phyloP scores from a whole-genome alignment of 2,797 vertebrate genomes.

The Lacerta viridis region DNA sequence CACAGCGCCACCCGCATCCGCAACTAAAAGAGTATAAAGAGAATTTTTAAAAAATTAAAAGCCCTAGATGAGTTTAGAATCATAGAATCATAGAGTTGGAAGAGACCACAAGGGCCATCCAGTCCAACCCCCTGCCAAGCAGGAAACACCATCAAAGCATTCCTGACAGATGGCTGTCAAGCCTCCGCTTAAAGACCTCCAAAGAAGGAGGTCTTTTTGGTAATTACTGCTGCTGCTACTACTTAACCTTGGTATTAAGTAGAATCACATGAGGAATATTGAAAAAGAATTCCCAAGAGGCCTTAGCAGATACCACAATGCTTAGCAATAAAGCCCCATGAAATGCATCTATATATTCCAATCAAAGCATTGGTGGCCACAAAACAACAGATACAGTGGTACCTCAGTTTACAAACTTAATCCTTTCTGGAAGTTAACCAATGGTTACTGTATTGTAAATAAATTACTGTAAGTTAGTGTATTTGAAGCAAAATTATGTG shows the following conservation, averaged over 20 bases:
- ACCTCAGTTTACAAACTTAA: no score
- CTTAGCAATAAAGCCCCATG: not conserved
- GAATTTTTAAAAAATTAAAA: not conserved
- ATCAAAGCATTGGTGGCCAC: not conserved
- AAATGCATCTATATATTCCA: slow-evolving; percentile 8
- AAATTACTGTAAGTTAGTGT: not conserved
- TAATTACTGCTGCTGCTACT: slow-evolving; percentile 20
- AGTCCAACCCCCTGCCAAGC: no score
- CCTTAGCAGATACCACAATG: not conserved
- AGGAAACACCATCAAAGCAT: no score
- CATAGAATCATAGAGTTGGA: no score
- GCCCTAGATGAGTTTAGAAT: not conserved
- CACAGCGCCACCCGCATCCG: no score
- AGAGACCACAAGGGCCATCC: no score
- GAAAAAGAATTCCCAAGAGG: slow-evolving; percentile 11
- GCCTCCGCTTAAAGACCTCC: no score
- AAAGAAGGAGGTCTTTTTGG: not conserved
- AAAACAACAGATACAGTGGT: not conserved
- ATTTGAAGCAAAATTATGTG: slow-evolving; percentile 1
- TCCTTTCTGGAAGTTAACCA: not conserved
- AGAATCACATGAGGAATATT: not conserved
- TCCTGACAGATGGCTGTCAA: no score
- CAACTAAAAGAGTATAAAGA: slow-evolving; percentile 10
- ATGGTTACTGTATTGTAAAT: no score
- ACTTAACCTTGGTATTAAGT: slow-evolving; percentile 16